These are phyloP conservation scores for Cotesia congregata DNA, from an alignment of 2,888 invertebrate species.

Conservation along the genomic window DNA sequence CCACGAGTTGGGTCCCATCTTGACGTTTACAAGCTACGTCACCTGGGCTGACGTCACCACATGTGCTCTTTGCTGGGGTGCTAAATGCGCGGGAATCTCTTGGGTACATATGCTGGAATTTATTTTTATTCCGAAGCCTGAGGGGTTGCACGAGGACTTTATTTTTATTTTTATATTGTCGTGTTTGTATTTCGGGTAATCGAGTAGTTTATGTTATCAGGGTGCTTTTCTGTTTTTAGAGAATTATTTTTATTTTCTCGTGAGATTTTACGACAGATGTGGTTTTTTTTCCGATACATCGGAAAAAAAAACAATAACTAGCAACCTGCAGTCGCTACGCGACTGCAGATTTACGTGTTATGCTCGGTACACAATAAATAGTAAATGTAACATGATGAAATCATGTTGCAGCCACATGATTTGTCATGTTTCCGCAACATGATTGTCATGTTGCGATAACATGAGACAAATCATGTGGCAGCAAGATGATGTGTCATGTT, in stretches of 20 bases:
- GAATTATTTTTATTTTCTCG: background rate
- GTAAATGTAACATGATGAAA: no score
- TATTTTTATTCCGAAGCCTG: background rate
- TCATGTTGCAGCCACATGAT: no score
- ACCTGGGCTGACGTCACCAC: conserved; percentile 55
- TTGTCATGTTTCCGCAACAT: no score
- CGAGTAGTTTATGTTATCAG: background rate
- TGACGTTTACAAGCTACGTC: conserved; percentile 43
- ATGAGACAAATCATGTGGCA: no score
- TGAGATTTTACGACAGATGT: background rate
- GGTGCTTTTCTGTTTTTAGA: background rate
- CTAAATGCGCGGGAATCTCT: conserved; percentile 43
- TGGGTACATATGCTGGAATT: conserved; percentile 52
- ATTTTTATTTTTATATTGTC: background rate
- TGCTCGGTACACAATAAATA: no score
- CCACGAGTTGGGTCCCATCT: conserved; percentile 26
- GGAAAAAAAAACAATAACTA: background rate
- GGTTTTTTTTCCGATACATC: background rate
- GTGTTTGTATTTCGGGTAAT: background rate
- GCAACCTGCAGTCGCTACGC: no score
- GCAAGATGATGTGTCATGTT: no score
- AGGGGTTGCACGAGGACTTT: conserved; percentile 28
- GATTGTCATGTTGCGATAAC: no score
- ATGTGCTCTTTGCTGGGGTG: conserved; percentile 26
- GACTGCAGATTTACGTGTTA: no score